Evolutionary conservation across 2,113 vertebrate species (phyloP), one percentile per base, ranked within the genome.

Genomic region (Manacus vitellinus): DNA sequence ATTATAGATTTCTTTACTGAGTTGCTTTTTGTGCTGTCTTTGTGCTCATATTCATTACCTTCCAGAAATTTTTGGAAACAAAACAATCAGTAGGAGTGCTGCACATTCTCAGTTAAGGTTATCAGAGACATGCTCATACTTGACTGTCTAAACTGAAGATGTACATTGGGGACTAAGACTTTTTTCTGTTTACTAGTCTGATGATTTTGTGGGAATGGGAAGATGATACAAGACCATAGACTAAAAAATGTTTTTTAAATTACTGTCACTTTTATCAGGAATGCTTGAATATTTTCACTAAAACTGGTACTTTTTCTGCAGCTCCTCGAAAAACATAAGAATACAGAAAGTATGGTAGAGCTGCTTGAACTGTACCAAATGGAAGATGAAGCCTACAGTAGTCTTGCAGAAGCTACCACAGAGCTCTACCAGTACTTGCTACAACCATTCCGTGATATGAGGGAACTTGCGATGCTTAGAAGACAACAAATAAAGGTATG

Each of bases 401-500:
- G 97, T 46, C 98, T 99, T 88, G 98, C 99, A 94, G 99, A 99
- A 97, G 99, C 99, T 4, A 99, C 99, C 6, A 99, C 98, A 1
- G 99, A 99, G 95, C 98, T 99, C 25, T 99, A 99, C 95, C 99
- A 99, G 97, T 99, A 99, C 94, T 97, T 99, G 92, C 98, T 99
- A 12, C 99, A 99, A 94, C 99, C 99, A 8, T 99, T 99, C 97
- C 98, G 99, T 97, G 99, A 99, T 98, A 99, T 99, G 99, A 98
- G 99, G 83, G 99, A 99, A 65, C 98, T 99, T 81, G 99, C 99
- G 0, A 99, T 99, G 99, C 97, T 99, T 76, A 98, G 99, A 85
- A 98, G 99, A 94, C 99, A 99, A 96, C 99, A 99, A 98, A 99
- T 99, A 97, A 99, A 99, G 99, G 99, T 99, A 98, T 27, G 63